A percentile compares a stretch with the other conserved stretches of the same genome.
phyloP scores from a whole-genome alignment of 2,888 invertebrate species.

The Neocrepidodera transversa region DNA sequence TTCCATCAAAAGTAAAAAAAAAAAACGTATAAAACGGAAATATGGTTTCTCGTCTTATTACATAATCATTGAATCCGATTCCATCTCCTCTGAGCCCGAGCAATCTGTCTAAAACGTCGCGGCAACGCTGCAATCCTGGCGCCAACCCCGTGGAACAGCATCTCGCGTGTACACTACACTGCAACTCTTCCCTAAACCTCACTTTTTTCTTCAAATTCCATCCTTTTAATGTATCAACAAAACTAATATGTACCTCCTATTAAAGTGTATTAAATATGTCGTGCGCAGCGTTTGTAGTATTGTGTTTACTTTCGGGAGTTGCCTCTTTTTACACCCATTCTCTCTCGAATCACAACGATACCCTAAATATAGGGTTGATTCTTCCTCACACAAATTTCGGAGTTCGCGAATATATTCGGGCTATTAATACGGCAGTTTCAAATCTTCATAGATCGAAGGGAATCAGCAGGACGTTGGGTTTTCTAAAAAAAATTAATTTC shows the following conservation, averaged over 20 bases:
- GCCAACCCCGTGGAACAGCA: slow-evolving; percentile 27
- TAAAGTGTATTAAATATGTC: slow-evolving; percentile 28
- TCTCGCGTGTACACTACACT: slow-evolving; percentile 21
- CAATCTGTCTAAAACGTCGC: background rate
- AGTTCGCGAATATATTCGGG: slow-evolving; percentile 71
- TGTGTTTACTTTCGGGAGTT: slow-evolving; percentile 40
- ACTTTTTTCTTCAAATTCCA: slow-evolving; percentile 17
- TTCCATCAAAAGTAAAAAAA: no score
- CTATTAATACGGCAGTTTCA: slow-evolving; percentile 69
- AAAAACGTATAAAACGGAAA: no score
- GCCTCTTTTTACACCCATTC: slow-evolving; percentile 47
- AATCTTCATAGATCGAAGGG: slow-evolving; percentile 67
- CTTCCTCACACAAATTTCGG: slow-evolving; percentile 70
- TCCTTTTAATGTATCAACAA: slow-evolving; percentile 29
- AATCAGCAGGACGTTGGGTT: slow-evolving; percentile 64
- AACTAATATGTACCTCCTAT: slow-evolving; percentile 30
- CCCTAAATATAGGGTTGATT: slow-evolving; percentile 66
- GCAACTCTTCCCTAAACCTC: slow-evolving; percentile 24
- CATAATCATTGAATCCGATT: slow-evolving; percentile 13
- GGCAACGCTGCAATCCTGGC: slow-evolving; percentile 28
- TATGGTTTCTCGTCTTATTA: slow-evolving; percentile 15
- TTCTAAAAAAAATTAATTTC: slow-evolving; percentile 71
- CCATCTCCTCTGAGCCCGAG: slow-evolving; percentile 1
- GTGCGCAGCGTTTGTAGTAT: slow-evolving; percentile 46
- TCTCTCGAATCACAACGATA: slow-evolving; percentile 40